phyloP scores from a whole-genome alignment of 2,113 vertebrate genomes.

The Isichthys henryi region DNA sequence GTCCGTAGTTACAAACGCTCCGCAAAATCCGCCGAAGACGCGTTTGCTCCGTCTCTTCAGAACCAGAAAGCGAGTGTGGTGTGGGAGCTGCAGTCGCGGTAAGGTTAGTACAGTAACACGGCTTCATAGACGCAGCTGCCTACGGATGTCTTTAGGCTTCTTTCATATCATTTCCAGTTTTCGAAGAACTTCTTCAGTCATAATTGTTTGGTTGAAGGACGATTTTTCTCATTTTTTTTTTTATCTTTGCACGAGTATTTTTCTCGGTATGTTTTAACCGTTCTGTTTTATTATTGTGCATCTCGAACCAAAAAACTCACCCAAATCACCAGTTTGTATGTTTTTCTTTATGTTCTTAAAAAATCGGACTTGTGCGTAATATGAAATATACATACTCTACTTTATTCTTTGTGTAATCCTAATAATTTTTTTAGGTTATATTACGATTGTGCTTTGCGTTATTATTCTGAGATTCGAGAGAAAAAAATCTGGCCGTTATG shows the following conservation, averaged over 20 bases:
- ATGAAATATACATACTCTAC: neutral
- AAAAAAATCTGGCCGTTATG: conserved; percentile 45
- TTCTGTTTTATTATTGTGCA: neutral
- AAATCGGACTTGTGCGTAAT: neutral
- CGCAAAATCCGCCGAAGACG: neutral
- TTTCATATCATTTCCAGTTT: neutral
- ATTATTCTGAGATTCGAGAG: neutral
- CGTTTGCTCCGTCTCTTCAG: neutral
- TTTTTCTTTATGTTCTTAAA: neutral
- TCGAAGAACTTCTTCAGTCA: neutral
- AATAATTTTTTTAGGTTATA: neutral
- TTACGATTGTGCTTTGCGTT: neutral
- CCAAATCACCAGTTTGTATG: neutral
- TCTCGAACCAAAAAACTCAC: neutral
- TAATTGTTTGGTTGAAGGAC: neutral
- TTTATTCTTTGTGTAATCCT: neutral
- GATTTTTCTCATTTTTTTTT: neutral
- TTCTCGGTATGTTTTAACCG: neutral
- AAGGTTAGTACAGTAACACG: neutral
- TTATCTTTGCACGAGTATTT: neutral
- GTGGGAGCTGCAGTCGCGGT: neutral
- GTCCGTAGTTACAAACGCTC: neutral
- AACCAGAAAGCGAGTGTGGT: neutral
- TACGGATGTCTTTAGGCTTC: neutral
- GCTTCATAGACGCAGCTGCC: neutral